Evolutionary conservation across 2,888 invertebrate genomes (phyloP).

Genomic region (Lepidocyrtoides sp.): DNA sequence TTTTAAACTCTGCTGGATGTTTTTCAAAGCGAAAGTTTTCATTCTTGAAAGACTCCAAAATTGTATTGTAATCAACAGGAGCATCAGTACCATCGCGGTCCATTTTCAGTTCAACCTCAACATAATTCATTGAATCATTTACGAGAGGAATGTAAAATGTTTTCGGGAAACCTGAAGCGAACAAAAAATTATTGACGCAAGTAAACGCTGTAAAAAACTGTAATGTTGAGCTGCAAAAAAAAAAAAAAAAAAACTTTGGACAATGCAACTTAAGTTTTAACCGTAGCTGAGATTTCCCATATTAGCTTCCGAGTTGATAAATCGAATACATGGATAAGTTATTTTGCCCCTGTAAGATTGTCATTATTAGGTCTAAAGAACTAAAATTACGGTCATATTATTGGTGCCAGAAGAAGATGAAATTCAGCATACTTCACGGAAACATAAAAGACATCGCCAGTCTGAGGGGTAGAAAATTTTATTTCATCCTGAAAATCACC

Average conservation of each 20-base stretch:
- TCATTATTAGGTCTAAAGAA: not conserved
- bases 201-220: not conserved
- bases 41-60: conserved; percentile 65
- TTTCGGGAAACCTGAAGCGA: conserved; percentile 74
- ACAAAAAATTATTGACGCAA: not conserved
- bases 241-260: no score
- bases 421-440: conserved; percentile 70
- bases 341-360: conserved; percentile 65
- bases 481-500: conserved; percentile 78
- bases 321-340: conserved; percentile 74
- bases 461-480: conserved; percentile 61
- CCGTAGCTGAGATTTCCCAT: conserved; percentile 80
- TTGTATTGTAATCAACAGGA: conserved; percentile 57
- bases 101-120: conserved; percentile 72
- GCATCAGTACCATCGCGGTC: conserved; percentile 77
- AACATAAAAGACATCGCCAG: conserved; percentile 70
- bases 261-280: conserved; percentile 29
- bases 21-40: conserved; percentile 45
- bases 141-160: conserved; percentile 70
- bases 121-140: conserved; percentile 79
- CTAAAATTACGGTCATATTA: not conserved
- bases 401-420: not conserved
- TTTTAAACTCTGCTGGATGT: conserved; percentile 76
- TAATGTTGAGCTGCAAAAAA: not conserved
- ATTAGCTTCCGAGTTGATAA: conserved; percentile 28